These are phyloP conservation scores for Hafferia zeledoni DNA, from an alignment of 2,797 vertebrate genomes.

Conservation along the genomic window DNA sequence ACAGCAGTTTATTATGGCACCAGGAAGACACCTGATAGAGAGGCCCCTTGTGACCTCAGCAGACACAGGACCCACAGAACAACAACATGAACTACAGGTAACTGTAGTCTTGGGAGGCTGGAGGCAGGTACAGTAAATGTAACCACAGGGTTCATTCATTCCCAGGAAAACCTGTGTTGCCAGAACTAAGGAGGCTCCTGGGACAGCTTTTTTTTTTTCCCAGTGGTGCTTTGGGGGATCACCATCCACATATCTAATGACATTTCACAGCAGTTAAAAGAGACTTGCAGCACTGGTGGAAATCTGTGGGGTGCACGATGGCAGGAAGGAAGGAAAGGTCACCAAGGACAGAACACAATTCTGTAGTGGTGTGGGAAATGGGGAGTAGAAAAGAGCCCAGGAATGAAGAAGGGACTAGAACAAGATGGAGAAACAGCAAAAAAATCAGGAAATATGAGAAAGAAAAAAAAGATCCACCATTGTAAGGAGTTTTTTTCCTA, in stretches of 20 bases:
- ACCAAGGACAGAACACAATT: background rate
- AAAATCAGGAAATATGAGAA: background rate
- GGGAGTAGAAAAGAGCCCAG: background rate
- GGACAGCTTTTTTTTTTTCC: background rate
- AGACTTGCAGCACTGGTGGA: background rate
- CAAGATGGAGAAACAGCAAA: background rate
- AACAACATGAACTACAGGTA: background rate
- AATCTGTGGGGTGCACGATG: background rate
- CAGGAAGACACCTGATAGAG: background rate
- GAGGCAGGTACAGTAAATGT: background rate
- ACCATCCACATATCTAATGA: background rate
- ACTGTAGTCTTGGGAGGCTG: background rate
- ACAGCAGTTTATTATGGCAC: background rate
- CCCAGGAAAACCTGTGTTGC: background rate
- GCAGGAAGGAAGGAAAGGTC: background rate
- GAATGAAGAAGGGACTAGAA: background rate
- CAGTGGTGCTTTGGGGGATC: background rate
- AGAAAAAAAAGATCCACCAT: background rate
- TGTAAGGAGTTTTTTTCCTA: background rate
- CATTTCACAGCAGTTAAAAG: background rate
- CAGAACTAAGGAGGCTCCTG: background rate
- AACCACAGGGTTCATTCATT: background rate
- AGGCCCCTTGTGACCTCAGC: background rate
- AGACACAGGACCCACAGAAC: background rate
- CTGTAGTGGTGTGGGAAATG: background rate